These are phyloP conservation scores for Calliphora vicina DNA, from an alignment of 1,140 invertebrate genomes.

Conservation along the genomic window DNA sequence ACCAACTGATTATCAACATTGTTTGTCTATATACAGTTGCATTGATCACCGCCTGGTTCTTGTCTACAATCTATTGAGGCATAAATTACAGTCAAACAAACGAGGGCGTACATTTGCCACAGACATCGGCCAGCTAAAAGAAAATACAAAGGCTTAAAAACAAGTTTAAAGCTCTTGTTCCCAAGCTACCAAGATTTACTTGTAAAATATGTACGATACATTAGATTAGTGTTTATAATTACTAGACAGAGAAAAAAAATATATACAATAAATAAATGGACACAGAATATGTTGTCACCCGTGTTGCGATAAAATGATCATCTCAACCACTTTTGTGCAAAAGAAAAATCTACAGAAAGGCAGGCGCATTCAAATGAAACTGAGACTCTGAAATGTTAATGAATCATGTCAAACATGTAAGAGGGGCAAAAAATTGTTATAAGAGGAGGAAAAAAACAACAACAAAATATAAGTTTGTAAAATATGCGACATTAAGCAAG, in stretches of 20 bases:
- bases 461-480: neutral
- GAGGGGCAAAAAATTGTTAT: neutral
- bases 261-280: neutral
- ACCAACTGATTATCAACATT: slow-evolving; percentile 4
- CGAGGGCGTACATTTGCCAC: neutral
- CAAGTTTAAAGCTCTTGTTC: neutral
- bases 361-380: neutral
- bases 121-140: neutral
- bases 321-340: neutral
- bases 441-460: neutral
- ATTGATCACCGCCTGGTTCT: slow-evolving; percentile 12
- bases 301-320: neutral
- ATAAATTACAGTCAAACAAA: slow-evolving; percentile 14
- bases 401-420: neutral
- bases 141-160: neutral
- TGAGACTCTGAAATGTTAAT: neutral
- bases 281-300: slow-evolving; percentile 8
- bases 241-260: neutral
- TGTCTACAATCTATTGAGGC: slow-evolving; percentile 5
- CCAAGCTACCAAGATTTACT: slow-evolving; percentile 5
- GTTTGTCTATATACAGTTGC: neutral
- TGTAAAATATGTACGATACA: neutral
- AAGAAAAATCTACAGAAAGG: neutral
- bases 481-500: neutral
- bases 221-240: slow-evolving; percentile 14